These are phyloP conservation scores for Antechinus flavipes DNA, from an alignment of 2,113 vertebrate genomes.

Conservation along the genomic window DNA sequence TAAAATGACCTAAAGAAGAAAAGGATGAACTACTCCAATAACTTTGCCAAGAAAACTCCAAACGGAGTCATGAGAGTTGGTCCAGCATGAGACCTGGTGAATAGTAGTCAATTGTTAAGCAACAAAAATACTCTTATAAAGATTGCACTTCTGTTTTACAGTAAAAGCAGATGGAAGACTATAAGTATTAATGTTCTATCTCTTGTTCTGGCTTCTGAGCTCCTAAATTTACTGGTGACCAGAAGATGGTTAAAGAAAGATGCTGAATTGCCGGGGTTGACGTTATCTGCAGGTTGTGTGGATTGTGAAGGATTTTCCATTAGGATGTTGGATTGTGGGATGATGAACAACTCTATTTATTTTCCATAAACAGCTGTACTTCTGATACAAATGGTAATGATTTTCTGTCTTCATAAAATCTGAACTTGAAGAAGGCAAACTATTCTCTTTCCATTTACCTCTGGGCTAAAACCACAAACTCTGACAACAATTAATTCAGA, in stretches of 20 bases:
- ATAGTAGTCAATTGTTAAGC: no score
- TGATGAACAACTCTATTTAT: conserved; percentile 55
- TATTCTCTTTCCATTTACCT: conserved; percentile 28
- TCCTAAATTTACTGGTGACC: background rate
- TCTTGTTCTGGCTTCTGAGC: background rate
- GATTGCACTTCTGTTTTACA: background rate
- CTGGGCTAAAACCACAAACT: background rate
- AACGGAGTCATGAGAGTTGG: no score
- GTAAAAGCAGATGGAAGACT: background rate
- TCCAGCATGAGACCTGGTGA: no score
- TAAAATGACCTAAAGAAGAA: no score
- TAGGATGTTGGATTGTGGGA: background rate
- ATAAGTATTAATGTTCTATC: background rate
- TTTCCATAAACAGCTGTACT: conserved; percentile 70
- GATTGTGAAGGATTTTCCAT: conserved; percentile 54
- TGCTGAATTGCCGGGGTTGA: background rate
- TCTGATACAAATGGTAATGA: conserved; percentile 59
- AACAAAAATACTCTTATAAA: background rate
- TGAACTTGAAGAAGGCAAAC: conserved; percentile 55
- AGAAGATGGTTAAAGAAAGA: background rate
- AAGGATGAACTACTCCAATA: no score
- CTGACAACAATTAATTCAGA: background rate
- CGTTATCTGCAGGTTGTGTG: conserved; percentile 50
- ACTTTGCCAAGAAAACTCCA: no score
- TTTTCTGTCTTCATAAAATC: conserved; percentile 69